Base-by-base conservation (phyloP, 1,140 invertebrate genomes). In the Drosophila repletoides region DNA sequence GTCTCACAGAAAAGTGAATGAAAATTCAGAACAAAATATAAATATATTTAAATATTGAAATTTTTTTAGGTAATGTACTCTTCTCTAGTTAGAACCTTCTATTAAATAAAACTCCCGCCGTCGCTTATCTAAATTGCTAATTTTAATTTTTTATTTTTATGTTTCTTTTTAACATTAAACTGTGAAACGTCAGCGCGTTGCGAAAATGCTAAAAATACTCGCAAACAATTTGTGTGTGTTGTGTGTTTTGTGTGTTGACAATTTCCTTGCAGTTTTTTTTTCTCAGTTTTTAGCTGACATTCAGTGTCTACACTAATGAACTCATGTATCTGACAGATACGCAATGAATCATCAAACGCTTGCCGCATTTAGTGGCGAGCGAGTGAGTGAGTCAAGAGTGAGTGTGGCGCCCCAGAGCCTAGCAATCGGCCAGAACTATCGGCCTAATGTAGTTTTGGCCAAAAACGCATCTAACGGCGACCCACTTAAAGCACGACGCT, bases 251-350 rank as follows among this genome's bases (percentile, higher is more conserved):
- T 52, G 52, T 51, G 71, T 58, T 60, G 58, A 67, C 79, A 72
- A 84, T 84, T 84, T 84, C 80, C 80, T 80, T 84, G 80, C 80
- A 84, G 72, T 86, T n/a, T n/a, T n/a, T n/a, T n/a, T n/a, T n/a
- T n/a, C n/a, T n/a, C n/a, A n/a, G n/a, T n/a, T n/a, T n/a, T n/a
- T n/a, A n/a, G n/a, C n/a, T 84, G 80, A 84, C 81, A 84, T 84
- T 84, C 80, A 86, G 71, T 80, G 71, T 84, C 76, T 83, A 83
- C 76, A 73, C 79, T 84, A 84, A 84, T 84, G 80, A 84, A 84
- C 80, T 84, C 81, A 86, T 84, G 80, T 80, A 80, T 72, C 80
- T 80, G 74, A 84, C 80, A 84, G 77, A 76, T 83, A 83, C 77
- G 60, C 65, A 60, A 77, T 65, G 51, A 84, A 61, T 84, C 80